Base-by-base conservation (phyloP, 2,888 invertebrate genomes). In the Ennomos fuscantarius region DNA sequence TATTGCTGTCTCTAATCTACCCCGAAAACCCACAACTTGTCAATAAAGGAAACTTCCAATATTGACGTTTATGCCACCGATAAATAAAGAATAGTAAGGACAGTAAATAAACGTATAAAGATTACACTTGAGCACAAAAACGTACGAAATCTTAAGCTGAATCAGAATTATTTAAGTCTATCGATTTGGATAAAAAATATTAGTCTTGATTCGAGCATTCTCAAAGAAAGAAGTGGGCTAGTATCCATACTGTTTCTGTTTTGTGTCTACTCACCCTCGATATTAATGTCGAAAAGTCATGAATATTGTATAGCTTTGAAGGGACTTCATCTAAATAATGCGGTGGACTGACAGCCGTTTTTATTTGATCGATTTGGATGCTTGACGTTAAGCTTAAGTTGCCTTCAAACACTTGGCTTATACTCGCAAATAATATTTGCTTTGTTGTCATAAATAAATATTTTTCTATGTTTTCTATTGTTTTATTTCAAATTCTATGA, bases 31-130 rank as follows among this genome's bases (percentile, higher is more conserved):
- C 70, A 59, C 72, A 69, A 73, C 73, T 73, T 74, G 77, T 76
- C 78, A 75, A 76, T 75, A 73, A 63, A 69, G 62, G 64, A 66
- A 54, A 65, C 71, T 70, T 66, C 57, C 70, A 69, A 73, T 76
- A 74, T 74, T 70, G 68, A 70, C 71, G 70, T 69, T 70, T 67
- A 12, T 32, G 45, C 40, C 35, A 31, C 12, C 31, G 40, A 9
- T 8, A 31, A 56, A 41, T 46, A 53, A 12, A 24, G 24, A 24
- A 44, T 49, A 59, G 58, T 59, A 59, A 46, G 53, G 45, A 24
- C 35, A n/a, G 1, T 34, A 2, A 24, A 24, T 3, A 10, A 35
- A 45, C 1, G 8, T 1, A 8, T 41, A 5, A n/a, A n/a, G 41
- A 31, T 12, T 39, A 12, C 8, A 2, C 3, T 12, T 13, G 13